Percentiles rank a stretch among this genome's conserved stretches.
These are phyloP conservation scores for Tetheella fluctuosa DNA, from an alignment of 2,888 invertebrate genomes.

Conservation along the genomic window DNA sequence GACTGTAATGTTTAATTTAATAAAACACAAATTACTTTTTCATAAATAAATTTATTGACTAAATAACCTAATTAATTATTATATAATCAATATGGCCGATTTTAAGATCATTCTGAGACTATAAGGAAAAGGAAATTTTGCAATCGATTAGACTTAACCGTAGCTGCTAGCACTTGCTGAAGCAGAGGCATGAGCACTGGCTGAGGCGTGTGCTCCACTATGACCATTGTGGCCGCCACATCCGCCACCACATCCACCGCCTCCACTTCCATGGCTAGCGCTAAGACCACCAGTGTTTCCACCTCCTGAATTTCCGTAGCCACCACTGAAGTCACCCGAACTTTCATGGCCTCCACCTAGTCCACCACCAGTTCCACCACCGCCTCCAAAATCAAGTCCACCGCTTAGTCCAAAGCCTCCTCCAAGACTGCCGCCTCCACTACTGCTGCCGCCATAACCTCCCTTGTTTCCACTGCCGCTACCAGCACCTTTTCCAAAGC, in stretches of 20 bases:
- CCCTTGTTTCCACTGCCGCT: conserved; percentile 5
- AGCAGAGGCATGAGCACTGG: conserved; percentile 7
- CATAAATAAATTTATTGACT: conserved; percentile 42
- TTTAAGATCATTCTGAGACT: conserved; percentile 8
- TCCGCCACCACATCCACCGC: conserved; percentile 15
- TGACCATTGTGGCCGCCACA: conserved; percentile 18
- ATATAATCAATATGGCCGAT: conserved; percentile 35
- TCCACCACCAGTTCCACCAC: conserved; percentile 15
- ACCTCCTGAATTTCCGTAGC: background rate
- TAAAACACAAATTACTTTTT: conserved; percentile 19
- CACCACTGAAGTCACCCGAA: background rate
- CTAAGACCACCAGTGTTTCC: conserved; percentile 15
- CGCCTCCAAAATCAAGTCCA: conserved; percentile 12
- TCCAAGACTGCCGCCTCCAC: conserved; percentile 8
- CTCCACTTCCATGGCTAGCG: background rate
- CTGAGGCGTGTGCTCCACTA: conserved; percentile 11
- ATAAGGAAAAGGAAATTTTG: background rate
- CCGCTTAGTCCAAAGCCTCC: conserved; percentile 10
- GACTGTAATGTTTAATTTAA: background rate
- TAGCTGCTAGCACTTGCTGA: conserved; percentile 11
- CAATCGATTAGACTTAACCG: background rate
- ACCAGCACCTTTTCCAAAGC: conserved; percentile 26
- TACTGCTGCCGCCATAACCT: background rate
- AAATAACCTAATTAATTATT: conserved; percentile 26
- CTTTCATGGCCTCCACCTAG: conserved; percentile 7